phyloP scores from a whole-genome alignment of 2,888 invertebrate genomes.

The Oscheius sp. region DNA sequence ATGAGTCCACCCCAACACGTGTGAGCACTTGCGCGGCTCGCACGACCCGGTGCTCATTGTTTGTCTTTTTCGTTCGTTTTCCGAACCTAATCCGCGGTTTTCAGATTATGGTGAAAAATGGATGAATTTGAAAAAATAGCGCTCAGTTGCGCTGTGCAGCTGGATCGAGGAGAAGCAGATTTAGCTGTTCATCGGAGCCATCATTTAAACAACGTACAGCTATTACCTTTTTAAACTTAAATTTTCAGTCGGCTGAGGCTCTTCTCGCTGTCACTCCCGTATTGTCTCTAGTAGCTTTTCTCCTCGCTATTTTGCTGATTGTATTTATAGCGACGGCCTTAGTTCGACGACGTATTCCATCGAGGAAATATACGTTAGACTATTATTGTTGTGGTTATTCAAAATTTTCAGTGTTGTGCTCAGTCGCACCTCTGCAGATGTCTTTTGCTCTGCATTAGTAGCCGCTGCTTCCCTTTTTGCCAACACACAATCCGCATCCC shows the following conservation, averaged over 20 bases:
- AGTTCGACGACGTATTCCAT: conserved; percentile 46
- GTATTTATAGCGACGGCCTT: conserved; percentile 45
- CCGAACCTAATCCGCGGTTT: not conserved
- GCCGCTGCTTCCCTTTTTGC: conserved; percentile 46
- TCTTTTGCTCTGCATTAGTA: conserved; percentile 49
- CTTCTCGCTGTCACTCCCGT: conserved; percentile 46
- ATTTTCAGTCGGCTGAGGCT: conserved; percentile 41
- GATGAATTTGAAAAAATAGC: conserved; percentile 23
- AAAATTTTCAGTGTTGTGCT: conserved; percentile 46
- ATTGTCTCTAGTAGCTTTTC: conserved; percentile 41
- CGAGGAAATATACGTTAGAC: conserved; percentile 51
- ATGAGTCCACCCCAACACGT: not conserved
- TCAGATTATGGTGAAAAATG: conserved; percentile 16
- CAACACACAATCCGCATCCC: conserved; percentile 46
- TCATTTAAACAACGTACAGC: conserved; percentile 7
- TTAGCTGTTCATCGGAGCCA: conserved; percentile 14
- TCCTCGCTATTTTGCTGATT: conserved; percentile 40
- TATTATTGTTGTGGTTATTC: not conserved
- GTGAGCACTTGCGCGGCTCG: conserved; percentile 3
- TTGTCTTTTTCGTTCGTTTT: conserved; percentile 5
- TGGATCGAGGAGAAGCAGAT: conserved; percentile 10
- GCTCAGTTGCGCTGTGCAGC: conserved; percentile 1
- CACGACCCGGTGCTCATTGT: conserved; percentile 28
- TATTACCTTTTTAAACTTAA: not conserved
- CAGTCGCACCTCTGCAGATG: conserved; percentile 45